Conservation (phyloP, 2,113 vertebrate genomes). For the Struthio camelus region DNA sequence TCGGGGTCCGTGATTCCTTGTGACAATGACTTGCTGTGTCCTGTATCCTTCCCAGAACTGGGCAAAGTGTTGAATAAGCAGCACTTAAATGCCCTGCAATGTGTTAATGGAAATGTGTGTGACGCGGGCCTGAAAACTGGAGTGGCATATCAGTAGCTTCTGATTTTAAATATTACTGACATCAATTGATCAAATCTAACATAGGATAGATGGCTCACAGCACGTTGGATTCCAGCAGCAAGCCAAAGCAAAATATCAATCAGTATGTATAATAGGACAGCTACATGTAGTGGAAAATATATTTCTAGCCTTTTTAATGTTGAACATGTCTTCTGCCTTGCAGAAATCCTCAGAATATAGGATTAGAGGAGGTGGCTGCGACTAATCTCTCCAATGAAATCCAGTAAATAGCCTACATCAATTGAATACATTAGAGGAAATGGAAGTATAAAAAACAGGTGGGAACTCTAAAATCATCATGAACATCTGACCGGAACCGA, state of each 20-base stretch:
- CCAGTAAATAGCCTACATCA: background rate
- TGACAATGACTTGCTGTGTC: accelerated
- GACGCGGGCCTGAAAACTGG: background rate
- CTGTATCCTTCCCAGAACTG: background rate
- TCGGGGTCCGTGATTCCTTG: background rate
- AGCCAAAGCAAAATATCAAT: background rate
- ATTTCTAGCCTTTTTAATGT: background rate
- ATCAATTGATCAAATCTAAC: background rate
- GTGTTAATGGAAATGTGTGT: background rate
- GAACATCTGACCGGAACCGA: background rate
- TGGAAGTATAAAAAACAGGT: background rate
- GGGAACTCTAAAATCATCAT: background rate
- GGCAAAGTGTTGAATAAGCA: background rate
- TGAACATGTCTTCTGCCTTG: background rate
- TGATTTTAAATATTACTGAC: background rate
- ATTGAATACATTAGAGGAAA: background rate
- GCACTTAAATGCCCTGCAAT: background rate
- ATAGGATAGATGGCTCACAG: background rate
- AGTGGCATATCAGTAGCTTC: background rate
- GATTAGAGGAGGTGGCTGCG: background rate
- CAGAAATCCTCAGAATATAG: background rate
- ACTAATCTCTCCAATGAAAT: background rate
- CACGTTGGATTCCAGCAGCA: background rate
- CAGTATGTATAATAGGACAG: background rate
- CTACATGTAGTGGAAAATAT: background rate